Evolutionary conservation across 2,888 invertebrate species (phyloP).

Genomic region (Sphecodes monilicornis): DNA sequence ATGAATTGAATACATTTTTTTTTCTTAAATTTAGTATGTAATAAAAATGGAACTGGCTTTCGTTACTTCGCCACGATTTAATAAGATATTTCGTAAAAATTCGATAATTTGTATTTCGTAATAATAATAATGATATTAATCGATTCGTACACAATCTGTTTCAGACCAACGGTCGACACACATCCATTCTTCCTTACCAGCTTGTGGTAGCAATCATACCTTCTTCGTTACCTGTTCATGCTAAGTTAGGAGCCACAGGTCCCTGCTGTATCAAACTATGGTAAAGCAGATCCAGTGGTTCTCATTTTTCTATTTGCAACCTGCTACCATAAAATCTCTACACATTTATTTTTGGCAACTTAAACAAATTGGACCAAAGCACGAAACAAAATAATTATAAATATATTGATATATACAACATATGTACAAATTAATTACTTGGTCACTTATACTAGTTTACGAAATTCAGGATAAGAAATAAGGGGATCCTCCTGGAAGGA

Average conservation of each 20-base stretch:
- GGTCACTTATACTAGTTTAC: not conserved
- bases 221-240: not conserved
- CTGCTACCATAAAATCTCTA: not conserved
- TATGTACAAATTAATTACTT: not conserved
- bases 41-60: not conserved
- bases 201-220: not conserved
- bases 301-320: conserved; percentile 10
- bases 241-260: not conserved
- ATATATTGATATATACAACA: not conserved
- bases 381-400: not conserved
- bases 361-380: not conserved
- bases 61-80: not conserved
- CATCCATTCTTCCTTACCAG: not conserved
- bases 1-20: conserved; percentile 17
- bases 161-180: conserved; percentile 6
- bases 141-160: not conserved
- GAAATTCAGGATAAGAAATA: not conserved
- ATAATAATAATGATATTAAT: not conserved
- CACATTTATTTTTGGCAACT: not conserved
- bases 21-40: not conserved
- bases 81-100: not conserved
- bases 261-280: conserved; percentile 9
- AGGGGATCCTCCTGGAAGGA: not conserved
- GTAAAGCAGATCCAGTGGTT: conserved; percentile 33
- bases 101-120: not conserved